Evolutionary conservation across 2,888 invertebrate genomes (phyloP).

Genomic region (Lithophane socia): DNA sequence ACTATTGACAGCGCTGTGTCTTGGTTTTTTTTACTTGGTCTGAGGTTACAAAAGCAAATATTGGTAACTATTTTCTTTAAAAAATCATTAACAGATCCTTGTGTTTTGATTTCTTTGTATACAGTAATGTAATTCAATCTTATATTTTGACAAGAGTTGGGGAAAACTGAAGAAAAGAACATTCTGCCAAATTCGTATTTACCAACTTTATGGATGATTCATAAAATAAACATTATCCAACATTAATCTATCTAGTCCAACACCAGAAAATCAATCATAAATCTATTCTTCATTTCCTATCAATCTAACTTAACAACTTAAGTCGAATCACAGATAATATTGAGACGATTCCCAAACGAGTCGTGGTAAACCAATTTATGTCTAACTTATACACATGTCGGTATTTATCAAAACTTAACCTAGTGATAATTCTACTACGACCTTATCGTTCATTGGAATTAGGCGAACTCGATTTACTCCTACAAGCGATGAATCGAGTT

Average conservation of each 20-base stretch:
- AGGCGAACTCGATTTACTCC: slow-evolving; percentile 52
- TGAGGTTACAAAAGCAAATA: background rate
- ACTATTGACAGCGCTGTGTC: no score
- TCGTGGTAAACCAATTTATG: background rate
- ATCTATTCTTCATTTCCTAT: background rate
- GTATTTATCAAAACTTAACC: slow-evolving; percentile 12
- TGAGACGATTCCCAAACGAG: background rate
- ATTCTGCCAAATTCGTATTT: background rate
- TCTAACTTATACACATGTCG: background rate
- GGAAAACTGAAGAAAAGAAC: background rate
- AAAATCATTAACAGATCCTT: background rate
- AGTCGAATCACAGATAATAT: background rate
- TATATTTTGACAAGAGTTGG: background rate
- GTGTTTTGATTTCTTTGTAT: no score
- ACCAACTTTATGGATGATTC: background rate
- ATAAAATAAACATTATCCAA: background rate
- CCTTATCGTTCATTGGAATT: slow-evolving; percentile 42
- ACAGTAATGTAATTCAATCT: no score
- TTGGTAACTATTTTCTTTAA: no score
- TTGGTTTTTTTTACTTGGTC: no score
- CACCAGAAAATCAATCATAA: no score
- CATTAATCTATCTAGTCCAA: background rate
- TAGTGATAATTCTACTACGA: slow-evolving; percentile 25
- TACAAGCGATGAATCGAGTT: slow-evolving; percentile 48
- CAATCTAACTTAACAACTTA: background rate